Evolutionary conservation across 2,113 vertebrate genomes (phyloP).

Genomic region (Axis porcinus): DNA sequence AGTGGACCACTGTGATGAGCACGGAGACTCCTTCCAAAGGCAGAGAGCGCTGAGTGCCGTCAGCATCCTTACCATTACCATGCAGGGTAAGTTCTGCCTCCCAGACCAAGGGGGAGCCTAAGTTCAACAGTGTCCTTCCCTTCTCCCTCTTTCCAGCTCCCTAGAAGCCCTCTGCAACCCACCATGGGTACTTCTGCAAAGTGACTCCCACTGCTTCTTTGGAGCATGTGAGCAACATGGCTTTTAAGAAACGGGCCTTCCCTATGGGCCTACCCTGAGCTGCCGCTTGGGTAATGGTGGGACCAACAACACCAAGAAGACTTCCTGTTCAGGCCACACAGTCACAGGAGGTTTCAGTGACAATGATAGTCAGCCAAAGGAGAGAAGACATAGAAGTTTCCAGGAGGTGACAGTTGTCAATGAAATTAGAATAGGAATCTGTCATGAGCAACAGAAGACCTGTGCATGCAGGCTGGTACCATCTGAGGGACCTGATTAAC

Average conservation of each 20-base stretch:
- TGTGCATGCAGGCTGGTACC: not conserved
- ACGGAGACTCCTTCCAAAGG: constrained; percentile 75
- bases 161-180: not conserved
- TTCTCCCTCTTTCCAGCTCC: not conserved
- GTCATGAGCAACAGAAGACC: not conserved
- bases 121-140: not conserved
- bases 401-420: not conserved
- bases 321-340: not conserved
- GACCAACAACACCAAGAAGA: not conserved
- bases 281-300: not conserved
- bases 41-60: constrained; percentile 92
- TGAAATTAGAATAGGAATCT: not conserved
- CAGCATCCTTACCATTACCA: constrained; percentile 95
- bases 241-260: not conserved
- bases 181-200: not conserved
- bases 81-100: constrained; percentile 88
- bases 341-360: not conserved
- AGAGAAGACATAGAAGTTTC: not conserved
- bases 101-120: not conserved
- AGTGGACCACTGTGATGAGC: constrained; percentile 81
- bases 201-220: not conserved
- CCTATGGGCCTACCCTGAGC: not conserved
- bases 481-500: not conserved
- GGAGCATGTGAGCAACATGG: not conserved
- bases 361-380: not conserved